Conservation (phyloP, 2,888 invertebrate species). For the Prenolepis imparis region DNA sequence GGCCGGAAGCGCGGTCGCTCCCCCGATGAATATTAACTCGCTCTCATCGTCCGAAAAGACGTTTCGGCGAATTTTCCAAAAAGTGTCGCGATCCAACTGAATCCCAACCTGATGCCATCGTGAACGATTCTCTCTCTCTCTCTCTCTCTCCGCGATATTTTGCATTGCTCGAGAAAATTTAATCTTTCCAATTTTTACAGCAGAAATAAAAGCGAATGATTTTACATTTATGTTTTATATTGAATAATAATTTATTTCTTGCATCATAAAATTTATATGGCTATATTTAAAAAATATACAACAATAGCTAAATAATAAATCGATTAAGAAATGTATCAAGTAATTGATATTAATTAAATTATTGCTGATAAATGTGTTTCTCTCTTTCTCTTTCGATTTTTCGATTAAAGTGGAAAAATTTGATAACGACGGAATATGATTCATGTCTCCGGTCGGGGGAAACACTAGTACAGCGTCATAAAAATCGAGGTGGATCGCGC, state of each 20-base stretch:
- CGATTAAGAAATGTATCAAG: background rate
- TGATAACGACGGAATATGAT: background rate
- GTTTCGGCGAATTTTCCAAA: slow-evolving; percentile 28
- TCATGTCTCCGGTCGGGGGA: background rate
- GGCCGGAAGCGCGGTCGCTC: slow-evolving; percentile 40
- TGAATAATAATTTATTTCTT: too few species aligned
- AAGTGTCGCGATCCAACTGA: slow-evolving; percentile 26
- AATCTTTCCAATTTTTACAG: background rate
- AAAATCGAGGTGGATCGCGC: slow-evolving; percentile 28
- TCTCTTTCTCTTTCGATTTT: background rate
- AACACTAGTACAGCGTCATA: slow-evolving; percentile 22
- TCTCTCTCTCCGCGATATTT: background rate
- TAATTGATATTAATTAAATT: background rate
- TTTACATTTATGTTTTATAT: too few species aligned
- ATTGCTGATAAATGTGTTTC: background rate
- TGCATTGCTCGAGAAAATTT: background rate
- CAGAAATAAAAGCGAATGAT: background rate
- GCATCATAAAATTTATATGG: too few species aligned
- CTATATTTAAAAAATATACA: background rate
- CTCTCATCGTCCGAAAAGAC: slow-evolving; percentile 32
- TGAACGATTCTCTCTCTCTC: background rate
- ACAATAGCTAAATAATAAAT: background rate
- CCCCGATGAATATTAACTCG: slow-evolving; percentile 47
- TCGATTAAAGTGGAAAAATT: background rate
- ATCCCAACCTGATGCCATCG: background rate